A percentile compares a stretch with the other conserved stretches of the same genome.
phyloP scores from a whole-genome alignment of 2,113 vertebrate species.

The Mormyrus lacerda region DNA sequence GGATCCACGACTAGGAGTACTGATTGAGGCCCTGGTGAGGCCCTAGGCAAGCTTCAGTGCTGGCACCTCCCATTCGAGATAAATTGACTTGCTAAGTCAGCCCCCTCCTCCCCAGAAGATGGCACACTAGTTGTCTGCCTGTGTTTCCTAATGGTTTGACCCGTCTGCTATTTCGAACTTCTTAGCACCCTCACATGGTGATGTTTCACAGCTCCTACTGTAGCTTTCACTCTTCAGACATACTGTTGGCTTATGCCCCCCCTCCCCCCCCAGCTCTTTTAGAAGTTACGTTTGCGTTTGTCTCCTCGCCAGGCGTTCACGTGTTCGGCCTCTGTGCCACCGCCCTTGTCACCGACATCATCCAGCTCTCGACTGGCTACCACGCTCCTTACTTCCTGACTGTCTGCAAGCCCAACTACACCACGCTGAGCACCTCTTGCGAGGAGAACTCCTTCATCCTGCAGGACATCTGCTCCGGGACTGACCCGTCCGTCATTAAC shows the following conservation, averaged over 20 bases:
- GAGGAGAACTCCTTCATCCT: conserved; percentile 88
- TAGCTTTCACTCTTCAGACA: neutral
- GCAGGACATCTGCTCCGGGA: conserved; percentile 90
- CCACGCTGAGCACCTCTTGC: conserved; percentile 82
- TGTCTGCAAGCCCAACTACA: conserved; percentile 96
- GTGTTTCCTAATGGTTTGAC: neutral
- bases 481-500: conserved; percentile 77
- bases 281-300: neutral
- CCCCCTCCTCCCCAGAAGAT: neutral
- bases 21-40: neutral
- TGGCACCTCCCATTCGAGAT: neutral
- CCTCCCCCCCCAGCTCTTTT: neutral
- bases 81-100: neutral
- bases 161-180: neutral
- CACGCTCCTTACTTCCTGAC: conserved; percentile 94
- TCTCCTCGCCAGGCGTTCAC: conserved; percentile 75
- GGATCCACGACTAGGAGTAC: neutral
- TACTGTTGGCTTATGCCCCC: neutral
- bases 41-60: neutral
- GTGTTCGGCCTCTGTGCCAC: conserved; percentile 93
- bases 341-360: conserved; percentile 90
- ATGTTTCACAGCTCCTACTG: neutral
- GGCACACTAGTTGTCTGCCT: neutral
- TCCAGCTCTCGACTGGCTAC: conserved; percentile 91
- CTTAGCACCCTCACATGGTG: neutral